A percentile compares a stretch with the other conserved stretches of the same genome.
Evolutionary conservation across 2,888 invertebrate genomes (phyloP).

Genomic region (Oligia strigilis): DNA sequence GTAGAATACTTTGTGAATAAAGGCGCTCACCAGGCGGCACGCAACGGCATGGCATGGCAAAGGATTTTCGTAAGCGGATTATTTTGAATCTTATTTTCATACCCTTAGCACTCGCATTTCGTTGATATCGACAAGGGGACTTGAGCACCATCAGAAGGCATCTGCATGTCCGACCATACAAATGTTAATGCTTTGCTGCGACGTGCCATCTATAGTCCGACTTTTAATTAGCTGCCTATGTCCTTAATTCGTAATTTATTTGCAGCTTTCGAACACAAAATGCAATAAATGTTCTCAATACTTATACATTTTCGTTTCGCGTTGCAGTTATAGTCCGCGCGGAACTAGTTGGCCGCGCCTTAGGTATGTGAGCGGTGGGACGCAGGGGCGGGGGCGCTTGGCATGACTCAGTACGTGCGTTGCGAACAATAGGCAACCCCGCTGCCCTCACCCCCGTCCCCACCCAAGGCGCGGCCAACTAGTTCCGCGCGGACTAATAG

Average conservation of each 20-base stretch:
- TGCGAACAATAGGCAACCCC: too few species aligned
- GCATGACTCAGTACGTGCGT: too few species aligned
- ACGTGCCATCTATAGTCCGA: background rate
- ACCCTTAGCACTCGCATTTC: background rate
- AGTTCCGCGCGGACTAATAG: background rate
- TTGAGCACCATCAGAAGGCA: background rate
- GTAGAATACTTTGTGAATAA: background rate
- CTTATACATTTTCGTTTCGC: background rate
- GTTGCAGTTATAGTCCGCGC: background rate
- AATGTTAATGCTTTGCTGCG: background rate
- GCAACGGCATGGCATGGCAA: background rate
- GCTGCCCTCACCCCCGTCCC: too few species aligned
- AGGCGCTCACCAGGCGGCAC: too few species aligned
- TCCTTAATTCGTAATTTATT: background rate
- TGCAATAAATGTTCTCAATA: background rate
- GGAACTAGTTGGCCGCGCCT: too few species aligned
- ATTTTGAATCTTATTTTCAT: constrained; percentile 4
- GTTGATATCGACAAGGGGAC: background rate
- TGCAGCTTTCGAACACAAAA: background rate
- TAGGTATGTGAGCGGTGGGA: too few species aligned
- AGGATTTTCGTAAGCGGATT: background rate
- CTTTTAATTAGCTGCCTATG: too few species aligned
- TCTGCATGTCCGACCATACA: background rate
- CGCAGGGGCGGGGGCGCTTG: too few species aligned
- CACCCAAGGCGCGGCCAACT: too few species aligned